Evolutionary conservation across 2,797 vertebrate species (phyloP), one percentile per base, ranked within the genome.

Genomic region (Rallus crepitans): DNA sequence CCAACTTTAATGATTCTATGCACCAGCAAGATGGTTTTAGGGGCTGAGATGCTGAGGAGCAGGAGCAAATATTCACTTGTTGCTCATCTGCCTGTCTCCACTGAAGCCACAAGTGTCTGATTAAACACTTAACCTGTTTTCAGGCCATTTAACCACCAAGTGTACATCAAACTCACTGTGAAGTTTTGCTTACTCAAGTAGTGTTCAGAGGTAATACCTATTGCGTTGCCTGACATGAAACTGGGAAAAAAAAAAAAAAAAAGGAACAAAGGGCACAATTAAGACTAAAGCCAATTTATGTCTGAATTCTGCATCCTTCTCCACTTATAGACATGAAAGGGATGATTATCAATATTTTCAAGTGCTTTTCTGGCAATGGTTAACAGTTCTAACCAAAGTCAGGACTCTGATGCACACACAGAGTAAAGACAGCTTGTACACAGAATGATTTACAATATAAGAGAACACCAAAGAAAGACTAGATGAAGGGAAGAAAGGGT

Each of bases 1-100:
- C 42, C 42, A 45, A 45, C 42, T 45, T 19, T 45, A 45, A 45
- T 19, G 42, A 45, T 45, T 45, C 42, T 45, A 11, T 1, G 2
- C 0, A 0, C 27, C 2, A 5, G 78, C 56, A 59, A 73, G 50
- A 65, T 4, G 15, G 33, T 20, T 53, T 69, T 35, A 55, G 81
- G 63, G 72, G 14, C 24, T 66, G 65, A 52, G 80, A 23, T 7
- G 24, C 15, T n/a, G 56, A 17, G 33, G 33, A 84, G 33, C 0
- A 2, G 56, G 73, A 63, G 13, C 15, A 68, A 79, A 20, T 12
- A 21, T 18, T 68, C 33, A 23, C 30, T 40, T 40, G 12, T 25
- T 50, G n/a, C 40, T 53, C 48, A 20, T 18, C 27, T 1, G 0
- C 2, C 5, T 9, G 10, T 23, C 40, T 79, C 19, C 0, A 2